Base-by-base conservation (phyloP, 2,888 invertebrate genomes). In the Philhelius pedissequus region DNA sequence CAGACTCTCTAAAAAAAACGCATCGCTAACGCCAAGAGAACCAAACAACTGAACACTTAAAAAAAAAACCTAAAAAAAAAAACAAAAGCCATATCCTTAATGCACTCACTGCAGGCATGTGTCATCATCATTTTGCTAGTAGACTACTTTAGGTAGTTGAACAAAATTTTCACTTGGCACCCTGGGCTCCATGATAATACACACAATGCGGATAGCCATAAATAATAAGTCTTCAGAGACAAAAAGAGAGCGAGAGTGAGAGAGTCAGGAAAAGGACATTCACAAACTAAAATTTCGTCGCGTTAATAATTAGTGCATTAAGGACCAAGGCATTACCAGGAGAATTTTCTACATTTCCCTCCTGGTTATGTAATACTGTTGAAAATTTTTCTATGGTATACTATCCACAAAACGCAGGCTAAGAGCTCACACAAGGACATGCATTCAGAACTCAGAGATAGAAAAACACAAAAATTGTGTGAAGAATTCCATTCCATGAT, bases 291-390 rank as follows among this genome's bases (percentile, higher is more conserved):
- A 80, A 62, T 69, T 48, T 78, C 45, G 78, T 54, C 68, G 78
- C 82, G 78, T 82, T 78, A 78, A 82, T 78, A 78, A 82, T 82
- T 73, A 78, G 78, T 82, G 78, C 78, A 78, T 77, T 82, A 78
- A 78, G 68, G 48, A 64, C 64, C 40, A 38, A 69, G 70, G 32
- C 69, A 70, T 52, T 60, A 79, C 60, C 62, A 71, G 35, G 20
- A 52, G 50, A 54, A 38, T 45, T 20, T 62, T 52, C 4, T n/a
- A n/a, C 62, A 25, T 27, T 45, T 22, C 25, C 18, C 38, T 15
- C 50, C 62, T 52, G 56, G 25, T 9, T 64, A 18, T 75, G 50
- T 66, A 52, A 66, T 71, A 45, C 77, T 77, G 81, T 60, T 71
- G 38, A 70, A 71, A 40, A 56, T 71, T 70, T 35, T 8, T 20